phyloP scores from a whole-genome alignment of 2,888 invertebrate genomes.

The Drepana falcataria region DNA sequence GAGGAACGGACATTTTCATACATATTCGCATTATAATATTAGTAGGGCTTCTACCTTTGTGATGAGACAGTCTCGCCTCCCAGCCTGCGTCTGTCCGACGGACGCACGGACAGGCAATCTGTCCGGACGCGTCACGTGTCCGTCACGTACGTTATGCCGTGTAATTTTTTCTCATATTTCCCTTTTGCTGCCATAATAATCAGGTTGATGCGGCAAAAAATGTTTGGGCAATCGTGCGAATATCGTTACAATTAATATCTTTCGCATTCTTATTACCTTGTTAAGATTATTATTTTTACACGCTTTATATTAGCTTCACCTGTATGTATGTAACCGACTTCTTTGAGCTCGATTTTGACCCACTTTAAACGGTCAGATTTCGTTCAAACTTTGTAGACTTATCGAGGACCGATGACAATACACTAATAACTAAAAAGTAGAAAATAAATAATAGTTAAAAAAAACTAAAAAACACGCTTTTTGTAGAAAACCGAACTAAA shows the following conservation, averaged over 20 bases:
- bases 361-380: no score
- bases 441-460: no score
- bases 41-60: constrained; percentile 5
- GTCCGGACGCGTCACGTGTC: constrained; percentile 25
- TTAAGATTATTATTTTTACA: no score
- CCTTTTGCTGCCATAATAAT: constrained; percentile 5
- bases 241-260: background rate
- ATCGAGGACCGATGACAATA: no score
- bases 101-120: constrained; percentile 54
- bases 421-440: no score
- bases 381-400: no score
- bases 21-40: constrained; percentile 25
- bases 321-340: no score
- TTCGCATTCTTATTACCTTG: background rate
- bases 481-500: no score
- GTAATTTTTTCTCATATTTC: constrained; percentile 38
- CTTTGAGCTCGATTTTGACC: no score
- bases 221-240: background rate
- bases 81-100: constrained; percentile 15
- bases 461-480: no score
- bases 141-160: constrained; percentile 25
- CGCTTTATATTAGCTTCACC: no score
- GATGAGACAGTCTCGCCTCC: constrained; percentile 8
- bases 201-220: background rate
- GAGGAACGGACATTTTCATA: no score